Evolutionary conservation across 2,113 vertebrate species (phyloP).

Genomic region (Chaetops frenatus): DNA sequence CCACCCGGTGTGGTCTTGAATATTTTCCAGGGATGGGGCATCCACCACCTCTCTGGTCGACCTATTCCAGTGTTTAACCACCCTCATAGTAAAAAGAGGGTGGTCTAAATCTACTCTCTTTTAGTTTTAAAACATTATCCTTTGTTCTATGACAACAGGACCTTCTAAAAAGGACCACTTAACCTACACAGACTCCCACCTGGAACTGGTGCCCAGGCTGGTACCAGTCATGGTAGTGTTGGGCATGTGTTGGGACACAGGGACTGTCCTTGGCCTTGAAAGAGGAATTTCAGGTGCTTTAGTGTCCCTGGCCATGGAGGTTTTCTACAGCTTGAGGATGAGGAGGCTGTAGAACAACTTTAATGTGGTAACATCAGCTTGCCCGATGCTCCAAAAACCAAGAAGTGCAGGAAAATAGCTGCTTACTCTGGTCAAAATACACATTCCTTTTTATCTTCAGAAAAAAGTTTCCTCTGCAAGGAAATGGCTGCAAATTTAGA

Average conservation of each 20-base stretch:
- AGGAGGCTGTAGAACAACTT: neutral
- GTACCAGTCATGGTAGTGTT: fast-evolving
- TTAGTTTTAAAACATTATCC: neutral
- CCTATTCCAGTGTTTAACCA: neutral
- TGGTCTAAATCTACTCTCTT: neutral
- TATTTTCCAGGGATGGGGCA: neutral
- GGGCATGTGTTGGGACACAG: neutral
- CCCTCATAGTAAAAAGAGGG: fast-evolving
- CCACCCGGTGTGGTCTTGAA: neutral
- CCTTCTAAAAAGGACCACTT: neutral
- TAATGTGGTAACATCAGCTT: neutral
- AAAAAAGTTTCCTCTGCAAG: neutral
- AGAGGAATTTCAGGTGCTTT: neutral
- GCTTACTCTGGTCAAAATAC: neutral
- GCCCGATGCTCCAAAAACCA: neutral
- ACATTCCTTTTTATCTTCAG: neutral
- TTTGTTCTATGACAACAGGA: neutral
- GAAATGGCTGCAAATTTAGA: neutral
- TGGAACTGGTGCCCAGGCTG: neutral
- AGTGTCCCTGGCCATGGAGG: neutral
- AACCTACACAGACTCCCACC: neutral
- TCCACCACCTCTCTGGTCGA: neutral
- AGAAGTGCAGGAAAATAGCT: neutral
- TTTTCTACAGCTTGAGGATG: neutral
- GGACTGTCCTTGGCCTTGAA: neutral